Evolutionary conservation across 1,140 invertebrate genomes (phyloP).

Genomic region (Drosophila pandora): DNA sequence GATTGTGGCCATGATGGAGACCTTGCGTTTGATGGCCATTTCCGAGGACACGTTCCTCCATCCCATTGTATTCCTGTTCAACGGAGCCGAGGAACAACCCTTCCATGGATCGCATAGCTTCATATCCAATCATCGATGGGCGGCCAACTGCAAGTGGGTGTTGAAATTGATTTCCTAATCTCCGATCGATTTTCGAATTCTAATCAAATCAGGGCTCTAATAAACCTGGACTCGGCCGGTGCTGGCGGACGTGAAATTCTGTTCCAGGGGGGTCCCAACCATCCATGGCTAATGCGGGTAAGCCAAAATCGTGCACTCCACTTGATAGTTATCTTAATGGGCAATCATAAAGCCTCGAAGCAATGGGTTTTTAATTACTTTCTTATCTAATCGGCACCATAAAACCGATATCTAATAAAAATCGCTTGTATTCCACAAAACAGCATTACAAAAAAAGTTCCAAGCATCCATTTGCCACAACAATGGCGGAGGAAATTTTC

Average conservation of each 20-base stretch:
- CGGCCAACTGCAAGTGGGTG: constrained; percentile 66
- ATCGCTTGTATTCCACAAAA: constrained; percentile 53
- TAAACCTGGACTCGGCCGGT: constrained; percentile 98
- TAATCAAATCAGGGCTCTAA: constrained; percentile 87
- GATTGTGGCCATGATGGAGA: constrained; percentile 93
- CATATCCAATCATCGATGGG: constrained; percentile 93
- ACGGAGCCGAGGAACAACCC: constrained; percentile 96
- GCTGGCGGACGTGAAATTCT: constrained; percentile 96
- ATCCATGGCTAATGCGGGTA: constrained; percentile 95
- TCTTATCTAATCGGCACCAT: constrained; percentile 14
- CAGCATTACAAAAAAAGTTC: constrained; percentile 92
- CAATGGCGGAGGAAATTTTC: constrained; percentile 94
- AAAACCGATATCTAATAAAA: constrained; percentile 22
- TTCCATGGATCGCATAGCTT: constrained; percentile 94
- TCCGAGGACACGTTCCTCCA: constrained; percentile 86
- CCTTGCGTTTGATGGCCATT: constrained; percentile 89
- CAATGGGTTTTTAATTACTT: not conserved
- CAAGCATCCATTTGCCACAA: constrained; percentile 92
- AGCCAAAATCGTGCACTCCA: constrained; percentile 30
- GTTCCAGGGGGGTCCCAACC: constrained; percentile 96
- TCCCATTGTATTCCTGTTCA: constrained; percentile 93
- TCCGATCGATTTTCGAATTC: not conserved
- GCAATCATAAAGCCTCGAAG: constrained; percentile 8
- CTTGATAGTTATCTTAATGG: constrained; percentile 23
- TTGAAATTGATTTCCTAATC: not conserved